Base-by-base conservation (phyloP, 64 coral and sea anemone species). In the Montipora cactus region DNA sequence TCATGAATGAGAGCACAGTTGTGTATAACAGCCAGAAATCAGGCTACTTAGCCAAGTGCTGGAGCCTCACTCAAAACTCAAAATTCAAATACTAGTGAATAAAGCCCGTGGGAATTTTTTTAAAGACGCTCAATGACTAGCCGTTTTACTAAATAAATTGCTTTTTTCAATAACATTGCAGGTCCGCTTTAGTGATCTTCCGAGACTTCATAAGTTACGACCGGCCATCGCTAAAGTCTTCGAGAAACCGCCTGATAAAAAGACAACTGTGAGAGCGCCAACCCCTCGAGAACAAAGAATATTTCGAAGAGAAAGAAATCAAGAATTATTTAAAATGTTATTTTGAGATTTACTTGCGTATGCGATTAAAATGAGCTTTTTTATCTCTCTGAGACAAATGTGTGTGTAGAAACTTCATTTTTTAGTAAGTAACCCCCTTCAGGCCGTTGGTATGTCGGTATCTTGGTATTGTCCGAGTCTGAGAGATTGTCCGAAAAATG, bases 401-500 rank as follows among this genome's bases (percentile, higher is more conserved):
- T 11, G 11, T 6, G 53, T 37, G 37, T 37, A 37, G 37, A 37
- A 37, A 37, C 37, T 37, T 37, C 1, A 37, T 37, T 37, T 2
- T 37, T 37, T 2, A 37, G 37, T 37, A 37, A 37, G 2, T 37
- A 37, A 37, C 37, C 37, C 37, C 37, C 37, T 37, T 37, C 37
- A 37, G 37, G 37, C 37, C 1, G 37, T 37, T 37, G 37, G 37
- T 37, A 37, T 37, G 2, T 37, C 37, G 37, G 37, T 37, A 37
- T 37, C 37, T 37, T 37, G 37, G 37, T 2, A 37, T 37, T 81
- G 79, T 37, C 79, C 79, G 51, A 19, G 79, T 50, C 79, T 81
- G 79, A 81, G 79, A 81, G 79, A 81, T 81, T 81, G 79, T 81
- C 79, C 79, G 79, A 81, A 81, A 81, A 81, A 81, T 81, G 79